Base-by-base conservation (phyloP, 1,140 invertebrate species). In the Antheraea pernyi region DNA sequence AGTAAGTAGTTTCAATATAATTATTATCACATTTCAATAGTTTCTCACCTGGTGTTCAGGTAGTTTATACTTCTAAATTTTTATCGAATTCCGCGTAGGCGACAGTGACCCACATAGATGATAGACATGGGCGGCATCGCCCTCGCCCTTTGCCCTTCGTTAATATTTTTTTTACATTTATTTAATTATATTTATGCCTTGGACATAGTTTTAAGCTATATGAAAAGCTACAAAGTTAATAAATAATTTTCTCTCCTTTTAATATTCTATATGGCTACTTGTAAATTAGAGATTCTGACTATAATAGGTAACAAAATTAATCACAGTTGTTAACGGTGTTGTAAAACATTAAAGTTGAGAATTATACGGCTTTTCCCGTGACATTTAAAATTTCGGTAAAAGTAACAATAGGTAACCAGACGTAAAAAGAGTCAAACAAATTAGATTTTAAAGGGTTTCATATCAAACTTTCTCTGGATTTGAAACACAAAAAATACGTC, bases 31-130 rank as follows among this genome's bases (percentile, higher is more conserved):
- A 53, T 53, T 53, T 53, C 5, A 53, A 53, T 16, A 16, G 16
- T 16, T 53, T 53, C 13, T 53, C 13, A 67, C 65, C 46, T 59
- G 65, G 59, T 71, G 61, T 67, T 60, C 66, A 76, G 69, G 68
- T 69, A 66, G 73, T 68, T 37, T 75, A 76, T 75, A 79, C 69
- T 79, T 76, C 80, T 78, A 82, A 87, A 83, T 85, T 89, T 89
- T 85, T 86, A 88, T 88, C 79, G 86, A 87, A 85, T 91, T 81
- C 81, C 86, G 83, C 84, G 83, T 88, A 83, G 87, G 84, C 86
- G 85, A 79, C 83, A 86, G 82, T 91, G 89, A 91, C 88, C 89
- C 85, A 89, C 81, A 88, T 90, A 80, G 79, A 62, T 69, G 71
- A 72, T 76, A 81, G 71, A 80, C 76, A 76, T 76, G 80, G 69